Base-by-base conservation (phyloP, 2,113 vertebrate species). In the Picathartes gymnocephalus region DNA sequence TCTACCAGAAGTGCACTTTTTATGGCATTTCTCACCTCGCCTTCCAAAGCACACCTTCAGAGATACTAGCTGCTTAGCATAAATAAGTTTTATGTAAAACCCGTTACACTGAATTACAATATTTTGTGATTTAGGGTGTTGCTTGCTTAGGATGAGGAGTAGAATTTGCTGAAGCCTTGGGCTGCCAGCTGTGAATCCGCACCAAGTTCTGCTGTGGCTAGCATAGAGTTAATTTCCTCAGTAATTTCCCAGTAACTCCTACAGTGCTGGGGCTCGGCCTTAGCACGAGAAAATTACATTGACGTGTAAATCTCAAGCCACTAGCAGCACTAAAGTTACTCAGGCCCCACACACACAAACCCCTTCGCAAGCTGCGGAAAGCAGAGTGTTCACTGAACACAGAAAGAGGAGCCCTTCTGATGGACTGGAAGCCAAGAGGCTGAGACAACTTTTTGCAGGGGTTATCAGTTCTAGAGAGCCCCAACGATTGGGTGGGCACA, bases 71-170 rank as follows among this genome's bases (percentile, higher is more conserved):
- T n/a, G 48, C 20, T 54, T 30, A 40, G 9, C 10, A 76, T 6
- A 56, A 35, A 7, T 23, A 33, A 17, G 4, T 4, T 66, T 1
- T 2, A 66, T 11, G 2, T 1, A 68, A 58, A 62, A 16, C 13
- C n/a, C 31, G 40, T 35, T 27, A 62, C 0, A 9, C 0, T 27
- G 21, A 76, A 25, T 19, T 27, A 23, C 7, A 33, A 2, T 20
- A 19, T 22, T 48, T 22, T 48, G 18, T 62, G 35, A 48, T 62
- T 56, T 24, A 35, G 22, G 1, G 22, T 9, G 14, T 3, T 31
- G 30, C 14, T 48, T 16, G 17, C 37, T 47, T 9, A 42, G 21
- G 25, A 62, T 19, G 35, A 54, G 25, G 30, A 82, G 14, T 22
- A 35, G 40, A 8, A 61, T 35, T 69, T 61, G 47, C 35, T 61